These are phyloP conservation scores for Callyntrura sp. DNA, from an alignment of 2,888 invertebrate genomes.

Conservation along the genomic window DNA sequence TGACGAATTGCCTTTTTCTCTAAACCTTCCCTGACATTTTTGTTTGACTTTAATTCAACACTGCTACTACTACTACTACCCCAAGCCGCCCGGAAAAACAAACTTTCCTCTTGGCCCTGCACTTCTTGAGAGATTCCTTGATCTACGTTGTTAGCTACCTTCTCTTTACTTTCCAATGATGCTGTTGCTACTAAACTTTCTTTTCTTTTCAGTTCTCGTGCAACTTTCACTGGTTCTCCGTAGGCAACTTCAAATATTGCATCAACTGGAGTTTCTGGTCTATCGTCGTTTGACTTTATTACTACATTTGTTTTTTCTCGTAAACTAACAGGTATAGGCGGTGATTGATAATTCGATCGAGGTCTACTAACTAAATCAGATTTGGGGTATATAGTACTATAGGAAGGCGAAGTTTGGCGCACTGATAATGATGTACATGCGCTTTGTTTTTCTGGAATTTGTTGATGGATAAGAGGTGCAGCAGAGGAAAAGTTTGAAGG, in stretches of 20 bases:
- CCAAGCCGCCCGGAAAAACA: slow-evolving; percentile 58
- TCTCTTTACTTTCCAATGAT: no score
- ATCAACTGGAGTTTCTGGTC: slow-evolving; percentile 33
- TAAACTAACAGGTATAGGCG: neutral
- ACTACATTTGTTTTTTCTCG: neutral
- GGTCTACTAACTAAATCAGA: neutral
- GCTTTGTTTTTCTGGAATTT: slow-evolving; percentile 63
- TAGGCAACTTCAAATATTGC: slow-evolving; percentile 56
- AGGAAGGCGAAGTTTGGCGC: neutral
- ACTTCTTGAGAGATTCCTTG: no score
- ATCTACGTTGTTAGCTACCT: neutral
- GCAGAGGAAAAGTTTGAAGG: slow-evolving; percentile 1
- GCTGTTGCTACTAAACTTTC: neutral
- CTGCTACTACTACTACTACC: neutral
- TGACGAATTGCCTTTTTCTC: slow-evolving; percentile 50
- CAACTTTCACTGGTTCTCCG: slow-evolving; percentile 3
- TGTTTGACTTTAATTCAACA: no score
- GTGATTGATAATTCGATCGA: neutral
- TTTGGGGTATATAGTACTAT: neutral
- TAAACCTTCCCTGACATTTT: neutral
- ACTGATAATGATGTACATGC: neutral
- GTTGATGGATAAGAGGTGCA: slow-evolving; percentile 50
- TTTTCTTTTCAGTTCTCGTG: slow-evolving; percentile 5
- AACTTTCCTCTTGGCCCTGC: slow-evolving; percentile 65
- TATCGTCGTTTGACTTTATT: no score